Evolutionary conservation across 2,888 invertebrate species (phyloP).

Genomic region (Onthophagus sagittarius): DNA sequence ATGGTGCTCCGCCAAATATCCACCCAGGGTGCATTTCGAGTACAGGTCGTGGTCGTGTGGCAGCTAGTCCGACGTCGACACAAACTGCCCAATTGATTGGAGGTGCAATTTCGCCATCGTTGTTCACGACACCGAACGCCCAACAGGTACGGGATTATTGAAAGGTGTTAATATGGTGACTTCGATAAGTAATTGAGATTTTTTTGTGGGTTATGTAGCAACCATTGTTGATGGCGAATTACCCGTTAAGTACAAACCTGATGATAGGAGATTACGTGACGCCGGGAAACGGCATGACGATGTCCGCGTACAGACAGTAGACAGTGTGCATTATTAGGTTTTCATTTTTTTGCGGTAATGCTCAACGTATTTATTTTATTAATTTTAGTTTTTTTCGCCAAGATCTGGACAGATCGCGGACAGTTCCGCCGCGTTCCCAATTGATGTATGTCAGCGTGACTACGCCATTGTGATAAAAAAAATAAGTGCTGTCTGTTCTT

Average conservation of each 20-base stretch:
- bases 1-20: slow-evolving; percentile 57
- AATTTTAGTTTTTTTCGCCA: slow-evolving; percentile 27
- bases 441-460: background rate
- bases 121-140: slow-evolving; percentile 52
- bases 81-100: slow-evolving; percentile 63
- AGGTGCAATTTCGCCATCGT: slow-evolving; percentile 66
- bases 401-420: slow-evolving; percentile 32
- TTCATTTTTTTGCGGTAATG: slow-evolving; percentile 32
- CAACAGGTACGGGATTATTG: slow-evolving; percentile 36
- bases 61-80: slow-evolving; percentile 58
- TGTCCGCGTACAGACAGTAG: slow-evolving; percentile 46
- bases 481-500: background rate
- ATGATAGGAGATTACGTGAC: slow-evolving; percentile 75
- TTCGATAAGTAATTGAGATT: background rate
- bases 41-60: slow-evolving; percentile 58
- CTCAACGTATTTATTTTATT: slow-evolving; percentile 35
- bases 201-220: slow-evolving; percentile 40
- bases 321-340: slow-evolving; percentile 15
- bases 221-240: slow-evolving; percentile 59
- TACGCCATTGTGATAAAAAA: background rate
- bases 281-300: slow-evolving; percentile 53
- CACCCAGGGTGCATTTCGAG: slow-evolving; percentile 63
- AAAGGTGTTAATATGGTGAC: slow-evolving; percentile 1
- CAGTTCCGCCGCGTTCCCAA: background rate
- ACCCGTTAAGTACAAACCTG: slow-evolving; percentile 66